Conservation (phyloP, 1,140 invertebrate genomes). For the Eurosta solidaginis region DNA sequence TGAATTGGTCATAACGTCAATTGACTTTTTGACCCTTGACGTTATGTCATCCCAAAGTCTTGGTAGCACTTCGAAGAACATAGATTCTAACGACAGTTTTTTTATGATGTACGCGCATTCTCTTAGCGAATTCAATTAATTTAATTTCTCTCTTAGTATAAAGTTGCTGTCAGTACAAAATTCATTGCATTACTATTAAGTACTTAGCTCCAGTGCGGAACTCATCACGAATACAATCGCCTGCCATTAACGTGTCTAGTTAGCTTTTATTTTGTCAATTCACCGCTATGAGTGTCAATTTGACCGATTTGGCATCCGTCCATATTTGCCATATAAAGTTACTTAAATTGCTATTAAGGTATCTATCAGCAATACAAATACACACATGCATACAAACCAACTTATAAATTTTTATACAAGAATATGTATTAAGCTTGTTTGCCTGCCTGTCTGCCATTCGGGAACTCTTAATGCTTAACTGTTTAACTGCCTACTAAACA, state of each 20-base stretch:
- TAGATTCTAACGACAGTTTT: too few species aligned
- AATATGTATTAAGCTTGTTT: not conserved
- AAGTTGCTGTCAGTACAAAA: not conserved
- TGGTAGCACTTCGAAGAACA: too few species aligned
- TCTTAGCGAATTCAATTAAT: too few species aligned
- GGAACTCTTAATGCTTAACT: not conserved
- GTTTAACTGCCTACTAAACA: conserved; percentile 20
- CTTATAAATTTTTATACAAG: too few species aligned
- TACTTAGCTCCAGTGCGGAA: not conserved
- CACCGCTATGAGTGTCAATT: conserved; percentile 8
- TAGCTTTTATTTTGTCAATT: conserved; percentile 14
- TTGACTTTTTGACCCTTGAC: too few species aligned
- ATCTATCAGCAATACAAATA: not conserved
- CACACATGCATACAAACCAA: not conserved
- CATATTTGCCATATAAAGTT: conserved; percentile 29
- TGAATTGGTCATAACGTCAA: too few species aligned
- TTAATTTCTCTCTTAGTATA: too few species aligned
- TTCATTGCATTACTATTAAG: not conserved
- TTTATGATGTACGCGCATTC: too few species aligned
- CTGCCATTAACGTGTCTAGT: conserved; percentile 8
- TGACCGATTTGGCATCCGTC: not conserved
- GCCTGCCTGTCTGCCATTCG: not conserved
- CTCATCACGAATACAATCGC: not conserved
- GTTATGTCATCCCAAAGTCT: too few species aligned
- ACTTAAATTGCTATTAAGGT: conserved; percentile 23